Conservation (phyloP, 2,113 vertebrate genomes). For the Neolamprologus cancellatus region DNA sequence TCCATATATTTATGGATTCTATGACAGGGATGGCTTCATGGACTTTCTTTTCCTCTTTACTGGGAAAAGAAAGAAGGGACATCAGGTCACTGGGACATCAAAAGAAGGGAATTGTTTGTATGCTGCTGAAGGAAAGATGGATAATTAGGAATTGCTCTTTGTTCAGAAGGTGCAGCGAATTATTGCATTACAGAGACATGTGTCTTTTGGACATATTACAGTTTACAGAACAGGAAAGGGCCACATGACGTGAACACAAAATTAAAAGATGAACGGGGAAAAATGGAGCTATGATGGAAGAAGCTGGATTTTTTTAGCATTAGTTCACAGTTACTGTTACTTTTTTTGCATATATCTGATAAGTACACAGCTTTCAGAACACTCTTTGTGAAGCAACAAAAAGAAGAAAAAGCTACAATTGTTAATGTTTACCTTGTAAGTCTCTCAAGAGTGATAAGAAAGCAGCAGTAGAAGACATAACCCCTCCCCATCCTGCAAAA, state of each 20-base stretch:
- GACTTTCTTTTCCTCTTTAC: background rate
- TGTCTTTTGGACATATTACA: background rate
- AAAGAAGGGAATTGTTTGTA: background rate
- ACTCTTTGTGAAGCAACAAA: slow-evolving; percentile 58
- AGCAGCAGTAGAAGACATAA: slow-evolving; percentile 54
- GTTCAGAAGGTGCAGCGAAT: background rate
- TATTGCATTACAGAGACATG: background rate
- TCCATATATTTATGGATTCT: background rate
- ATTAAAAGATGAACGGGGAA: background rate
- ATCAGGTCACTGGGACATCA: background rate
- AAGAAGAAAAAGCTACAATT: slow-evolving; percentile 45
- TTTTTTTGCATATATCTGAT: slow-evolving; percentile 75
- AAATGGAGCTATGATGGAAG: slow-evolving; percentile 46
- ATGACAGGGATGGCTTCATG: background rate
- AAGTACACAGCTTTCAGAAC: slow-evolving; percentile 70
- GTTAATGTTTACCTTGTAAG: slow-evolving; percentile 42
- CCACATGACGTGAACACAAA: background rate
- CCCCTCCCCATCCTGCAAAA: slow-evolving; percentile 61
- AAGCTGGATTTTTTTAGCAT: slow-evolving; percentile 57
- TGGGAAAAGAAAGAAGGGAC: background rate
- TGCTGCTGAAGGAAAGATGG: background rate
- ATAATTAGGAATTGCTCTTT: background rate
- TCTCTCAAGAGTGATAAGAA: slow-evolving; percentile 57
- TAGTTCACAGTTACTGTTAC: slow-evolving; percentile 74
- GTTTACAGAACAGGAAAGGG: background rate